Evolutionary conservation across 2,113 vertebrate genomes (phyloP).

Genomic region (Pagrus major): DNA sequence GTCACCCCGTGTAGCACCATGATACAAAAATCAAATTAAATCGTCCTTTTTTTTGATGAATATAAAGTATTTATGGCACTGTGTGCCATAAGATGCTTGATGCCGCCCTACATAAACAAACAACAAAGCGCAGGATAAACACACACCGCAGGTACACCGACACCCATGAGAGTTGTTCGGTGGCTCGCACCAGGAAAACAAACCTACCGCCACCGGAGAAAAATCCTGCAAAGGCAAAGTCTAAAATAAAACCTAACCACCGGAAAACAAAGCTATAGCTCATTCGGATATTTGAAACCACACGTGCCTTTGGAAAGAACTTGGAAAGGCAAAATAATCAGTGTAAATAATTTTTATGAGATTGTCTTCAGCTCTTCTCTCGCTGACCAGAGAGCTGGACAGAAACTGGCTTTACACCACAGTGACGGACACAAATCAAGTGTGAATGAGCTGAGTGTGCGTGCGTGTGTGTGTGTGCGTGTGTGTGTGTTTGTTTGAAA

Average conservation of each 20-base stretch:
- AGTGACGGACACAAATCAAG: constrained; percentile 2
- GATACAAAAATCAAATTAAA: background rate
- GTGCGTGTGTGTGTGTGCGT: background rate
- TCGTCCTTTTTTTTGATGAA: background rate
- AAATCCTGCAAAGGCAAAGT: constrained; percentile 6
- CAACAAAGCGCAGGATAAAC: constrained; percentile 36
- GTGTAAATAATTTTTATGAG: background rate
- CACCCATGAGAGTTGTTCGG: background rate
- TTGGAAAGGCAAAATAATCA: background rate
- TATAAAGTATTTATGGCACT: background rate
- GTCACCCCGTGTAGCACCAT: background rate
- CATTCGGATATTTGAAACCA: background rate
- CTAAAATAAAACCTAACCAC: background rate
- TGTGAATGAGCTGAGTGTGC: constrained; percentile 7
- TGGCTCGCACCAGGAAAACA: constrained; percentile 35
- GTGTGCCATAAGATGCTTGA: constrained; percentile 9
- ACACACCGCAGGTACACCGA: background rate
- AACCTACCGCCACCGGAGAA: background rate
- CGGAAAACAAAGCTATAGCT: background rate
- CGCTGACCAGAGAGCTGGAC: constrained; percentile 14
- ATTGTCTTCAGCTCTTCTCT: background rate
- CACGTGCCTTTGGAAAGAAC: background rate
- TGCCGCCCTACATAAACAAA: constrained; percentile 23
- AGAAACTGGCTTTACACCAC: constrained; percentile 9
- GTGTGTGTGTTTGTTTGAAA: background rate